Evolutionary conservation across 1,140 invertebrate species (phyloP).

Genomic region (Atta cephalotes): DNA sequence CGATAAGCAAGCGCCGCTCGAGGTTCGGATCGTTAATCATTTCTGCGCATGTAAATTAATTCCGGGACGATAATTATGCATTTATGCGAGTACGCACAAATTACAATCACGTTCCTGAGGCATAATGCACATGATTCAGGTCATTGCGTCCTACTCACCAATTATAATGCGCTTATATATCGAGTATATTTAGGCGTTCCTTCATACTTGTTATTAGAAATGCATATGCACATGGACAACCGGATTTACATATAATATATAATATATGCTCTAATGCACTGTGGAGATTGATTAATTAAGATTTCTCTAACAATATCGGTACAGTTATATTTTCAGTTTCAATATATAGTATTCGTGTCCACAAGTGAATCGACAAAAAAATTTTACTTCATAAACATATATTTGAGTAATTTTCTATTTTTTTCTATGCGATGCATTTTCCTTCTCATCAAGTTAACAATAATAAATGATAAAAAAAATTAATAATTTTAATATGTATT

Average conservation of each 20-base stretch:
- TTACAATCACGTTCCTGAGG: slow-evolving; percentile 81
- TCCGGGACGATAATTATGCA: slow-evolving; percentile 83
- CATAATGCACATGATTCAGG: slow-evolving; percentile 82
- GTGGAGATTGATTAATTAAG: slow-evolving; percentile 51
- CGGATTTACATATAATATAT: slow-evolving; percentile 52
- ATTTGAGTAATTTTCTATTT: background rate
- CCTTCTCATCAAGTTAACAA: background rate
- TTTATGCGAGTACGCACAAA: slow-evolving; percentile 82
- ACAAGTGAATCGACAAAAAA: background rate
- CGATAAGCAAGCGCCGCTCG: slow-evolving; percentile 56
- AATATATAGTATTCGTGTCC: background rate
- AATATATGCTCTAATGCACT: slow-evolving; percentile 39
- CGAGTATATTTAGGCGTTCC: slow-evolving; percentile 60
- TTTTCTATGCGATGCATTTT: background rate
- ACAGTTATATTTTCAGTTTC: background rate
- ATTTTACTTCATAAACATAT: background rate
- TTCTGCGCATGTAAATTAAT: slow-evolving; percentile 81
- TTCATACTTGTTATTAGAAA: slow-evolving; percentile 61
- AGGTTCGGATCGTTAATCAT: slow-evolving; percentile 78
- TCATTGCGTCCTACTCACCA: slow-evolving; percentile 78
- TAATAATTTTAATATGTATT: slow-evolving; percentile 19
- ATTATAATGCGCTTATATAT: slow-evolving; percentile 78
- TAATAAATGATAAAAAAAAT: background rate
- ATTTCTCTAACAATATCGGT: slow-evolving; percentile 30
- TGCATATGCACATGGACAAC: slow-evolving; percentile 45